These are phyloP conservation scores for Lasioglossum calceatum DNA, from an alignment of 2,888 invertebrate species.

Conservation along the genomic window DNA sequence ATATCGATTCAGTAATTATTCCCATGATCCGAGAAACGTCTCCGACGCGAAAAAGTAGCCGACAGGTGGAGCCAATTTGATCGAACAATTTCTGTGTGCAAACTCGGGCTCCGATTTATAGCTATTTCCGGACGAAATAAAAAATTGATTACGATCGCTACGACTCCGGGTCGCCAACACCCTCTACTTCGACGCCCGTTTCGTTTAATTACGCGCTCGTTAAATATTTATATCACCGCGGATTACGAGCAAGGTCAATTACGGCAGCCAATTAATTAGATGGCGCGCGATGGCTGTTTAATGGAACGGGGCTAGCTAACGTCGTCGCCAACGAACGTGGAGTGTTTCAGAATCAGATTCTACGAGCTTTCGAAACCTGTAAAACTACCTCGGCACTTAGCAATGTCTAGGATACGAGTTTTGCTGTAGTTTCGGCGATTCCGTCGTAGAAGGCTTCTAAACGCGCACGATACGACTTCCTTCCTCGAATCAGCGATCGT, in stretches of 20 bases:
- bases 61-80: no score
- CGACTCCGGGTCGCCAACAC: neutral
- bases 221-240: neutral
- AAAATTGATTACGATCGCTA: neutral
- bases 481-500: conserved; percentile 43
- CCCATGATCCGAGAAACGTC: no score
- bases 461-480: conserved; percentile 53
- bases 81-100: neutral
- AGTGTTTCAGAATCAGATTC: no score
- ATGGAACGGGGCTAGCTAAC: neutral
- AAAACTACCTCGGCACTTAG: no score
- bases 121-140: neutral
- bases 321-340: neutral
- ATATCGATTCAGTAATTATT: no score
- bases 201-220: neutral
- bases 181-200: neutral
- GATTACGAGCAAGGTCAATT: neutral
- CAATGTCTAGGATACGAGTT: neutral
- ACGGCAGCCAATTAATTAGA: neutral
- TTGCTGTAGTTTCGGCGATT: neutral
- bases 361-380: no score
- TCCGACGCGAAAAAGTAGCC: no score
- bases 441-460: conserved; percentile 30
- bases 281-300: neutral
- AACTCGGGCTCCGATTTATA: neutral